Evolutionary conservation across 2,113 vertebrate genomes (phyloP).

Genomic region (Tangachromis dhanisi): DNA sequence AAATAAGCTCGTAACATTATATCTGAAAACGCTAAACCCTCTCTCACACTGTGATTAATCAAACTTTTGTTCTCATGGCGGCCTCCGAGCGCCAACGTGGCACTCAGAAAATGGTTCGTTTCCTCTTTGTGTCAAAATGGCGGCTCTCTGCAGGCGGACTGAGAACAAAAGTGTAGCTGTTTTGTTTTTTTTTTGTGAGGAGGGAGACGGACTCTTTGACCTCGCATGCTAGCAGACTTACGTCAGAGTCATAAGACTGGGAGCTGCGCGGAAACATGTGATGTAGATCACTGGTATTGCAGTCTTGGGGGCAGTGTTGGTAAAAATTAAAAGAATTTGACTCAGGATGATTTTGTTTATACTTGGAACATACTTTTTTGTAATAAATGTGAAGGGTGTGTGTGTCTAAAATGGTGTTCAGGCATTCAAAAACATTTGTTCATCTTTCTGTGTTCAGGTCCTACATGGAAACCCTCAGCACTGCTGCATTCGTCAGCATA

Average conservation of each 20-base stretch:
- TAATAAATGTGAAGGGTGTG: background rate
- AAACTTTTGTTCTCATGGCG: background rate
- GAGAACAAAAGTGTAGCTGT: background rate
- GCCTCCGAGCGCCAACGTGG: conserved; percentile 3
- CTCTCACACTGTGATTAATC: fast-evolving
- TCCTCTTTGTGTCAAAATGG: conserved; percentile 57
- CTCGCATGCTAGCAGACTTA: background rate
- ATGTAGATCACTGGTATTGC: background rate
- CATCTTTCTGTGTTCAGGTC: conserved; percentile 69
- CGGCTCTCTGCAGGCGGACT: background rate
- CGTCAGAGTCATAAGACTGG: conserved; percentile 39
- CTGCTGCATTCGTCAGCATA: conserved; percentile 86
- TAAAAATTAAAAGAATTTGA: background rate
- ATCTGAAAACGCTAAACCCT: background rate
- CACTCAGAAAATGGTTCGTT: conserved; percentile 10
- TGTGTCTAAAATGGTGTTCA: background rate
- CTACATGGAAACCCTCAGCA: conserved; percentile 78
- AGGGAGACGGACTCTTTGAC: background rate
- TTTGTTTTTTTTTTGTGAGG: background rate
- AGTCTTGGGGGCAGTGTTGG: conserved; percentile 32
- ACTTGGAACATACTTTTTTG: background rate
- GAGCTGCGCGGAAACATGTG: background rate
- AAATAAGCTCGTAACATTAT: background rate
- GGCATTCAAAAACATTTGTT: background rate
- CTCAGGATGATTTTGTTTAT: background rate